These are phyloP conservation scores for Copidosoma aretas DNA, from an alignment of 2,888 invertebrate genomes.

Conservation along the genomic window DNA sequence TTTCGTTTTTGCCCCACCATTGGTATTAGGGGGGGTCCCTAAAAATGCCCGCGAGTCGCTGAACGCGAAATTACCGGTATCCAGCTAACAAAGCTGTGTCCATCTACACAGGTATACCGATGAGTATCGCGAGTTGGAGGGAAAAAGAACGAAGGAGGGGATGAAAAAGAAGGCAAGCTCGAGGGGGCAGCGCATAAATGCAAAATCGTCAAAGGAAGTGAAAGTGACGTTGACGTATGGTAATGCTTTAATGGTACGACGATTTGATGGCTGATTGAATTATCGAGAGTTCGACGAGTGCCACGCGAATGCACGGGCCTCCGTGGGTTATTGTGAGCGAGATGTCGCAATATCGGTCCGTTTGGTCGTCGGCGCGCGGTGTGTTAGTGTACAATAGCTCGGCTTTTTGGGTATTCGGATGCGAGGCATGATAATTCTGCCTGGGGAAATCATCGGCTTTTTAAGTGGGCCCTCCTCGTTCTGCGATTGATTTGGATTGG, in stretches of 20 bases:
- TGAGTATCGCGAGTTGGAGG: too few species aligned
- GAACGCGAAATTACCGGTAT: conserved; percentile 16
- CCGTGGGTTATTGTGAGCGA: conserved; percentile 19
- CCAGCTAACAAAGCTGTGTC: background rate
- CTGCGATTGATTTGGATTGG: too few species aligned
- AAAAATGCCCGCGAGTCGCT: background rate
- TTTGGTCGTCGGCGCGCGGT: too few species aligned
- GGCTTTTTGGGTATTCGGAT: too few species aligned
- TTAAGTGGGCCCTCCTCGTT: too few species aligned
- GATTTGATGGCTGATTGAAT: conserved; percentile 34
- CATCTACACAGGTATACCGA: too few species aligned
- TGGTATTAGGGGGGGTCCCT: too few species aligned
- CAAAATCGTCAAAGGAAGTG: conserved; percentile 32
- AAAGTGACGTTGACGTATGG: conserved; percentile 36
- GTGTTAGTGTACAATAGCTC: too few species aligned
- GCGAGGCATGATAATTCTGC: too few species aligned
- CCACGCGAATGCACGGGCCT: background rate
- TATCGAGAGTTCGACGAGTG: conserved; percentile 31
- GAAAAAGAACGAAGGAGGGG: background rate
- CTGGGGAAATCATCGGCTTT: too few species aligned
- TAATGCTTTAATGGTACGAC: conserved; percentile 31
- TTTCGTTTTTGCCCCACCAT: too few species aligned
- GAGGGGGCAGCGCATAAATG: conserved; percentile 20
- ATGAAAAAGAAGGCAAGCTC: conserved; percentile 5
- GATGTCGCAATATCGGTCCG: too few species aligned